A percentile compares a stretch with the other conserved stretches of the same genome.
Conservation (phyloP, 1,140 invertebrate species). For the Cherax destructor region DNA sequence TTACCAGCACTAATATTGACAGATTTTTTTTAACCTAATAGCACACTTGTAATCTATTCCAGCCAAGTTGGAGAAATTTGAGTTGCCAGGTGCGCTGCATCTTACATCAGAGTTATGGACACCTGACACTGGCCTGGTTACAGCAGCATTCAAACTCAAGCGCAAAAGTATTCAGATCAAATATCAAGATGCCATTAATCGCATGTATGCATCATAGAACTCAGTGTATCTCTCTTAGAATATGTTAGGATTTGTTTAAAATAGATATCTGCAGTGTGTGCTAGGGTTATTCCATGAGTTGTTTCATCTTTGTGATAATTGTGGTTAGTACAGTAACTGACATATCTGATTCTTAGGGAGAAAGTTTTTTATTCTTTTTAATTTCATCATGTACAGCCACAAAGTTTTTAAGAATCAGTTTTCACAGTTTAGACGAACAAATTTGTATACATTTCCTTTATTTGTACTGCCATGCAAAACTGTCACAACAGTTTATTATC, state of each 20-base stretch:
- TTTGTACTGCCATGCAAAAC: not conserved
- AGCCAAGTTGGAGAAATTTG: slow-evolving; percentile 75
- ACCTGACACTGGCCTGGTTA: slow-evolving; percentile 95
- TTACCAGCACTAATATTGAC: no score
- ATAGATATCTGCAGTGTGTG: not conserved
- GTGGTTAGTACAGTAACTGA: not conserved
- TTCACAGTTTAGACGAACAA: not conserved
- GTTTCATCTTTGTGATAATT: not conserved
- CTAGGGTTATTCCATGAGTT: not conserved
- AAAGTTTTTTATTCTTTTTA: not conserved
- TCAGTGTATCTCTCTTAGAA: not conserved
- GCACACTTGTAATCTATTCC: not conserved
- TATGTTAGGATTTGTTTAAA: not conserved
- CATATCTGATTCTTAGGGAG: not conserved
- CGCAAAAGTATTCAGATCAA: slow-evolving; percentile 95
- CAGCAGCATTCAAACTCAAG: slow-evolving; percentile 97
- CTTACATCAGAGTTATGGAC: slow-evolving; percentile 95
- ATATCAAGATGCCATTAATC: slow-evolving; percentile 92
- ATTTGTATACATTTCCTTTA: not conserved
- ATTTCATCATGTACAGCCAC: not conserved
- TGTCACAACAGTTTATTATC: not conserved
- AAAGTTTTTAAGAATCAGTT: not conserved
- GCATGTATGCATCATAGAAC: slow-evolving; percentile 84
- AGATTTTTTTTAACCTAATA: no score
- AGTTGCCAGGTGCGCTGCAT: slow-evolving; percentile 92